phyloP scores from a whole-genome alignment of 53 echinoderm and acorn worm species.

The Paelopatides confundens region DNA sequence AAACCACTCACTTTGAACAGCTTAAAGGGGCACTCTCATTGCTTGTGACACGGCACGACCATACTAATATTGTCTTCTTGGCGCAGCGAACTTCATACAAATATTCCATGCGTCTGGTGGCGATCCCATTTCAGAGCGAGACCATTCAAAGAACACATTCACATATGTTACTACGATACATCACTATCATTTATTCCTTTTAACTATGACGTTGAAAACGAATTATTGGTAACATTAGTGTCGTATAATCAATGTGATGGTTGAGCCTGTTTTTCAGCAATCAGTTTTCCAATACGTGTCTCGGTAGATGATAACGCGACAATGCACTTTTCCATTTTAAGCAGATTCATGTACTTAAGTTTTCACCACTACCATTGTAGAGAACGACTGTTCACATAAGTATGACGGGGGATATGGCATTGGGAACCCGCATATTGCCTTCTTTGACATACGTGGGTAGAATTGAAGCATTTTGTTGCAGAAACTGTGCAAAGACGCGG shows the following conservation, averaged over 20 bases:
- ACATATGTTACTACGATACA: no score
- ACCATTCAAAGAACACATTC: no score
- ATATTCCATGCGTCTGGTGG: no score
- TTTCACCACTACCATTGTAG: neutral
- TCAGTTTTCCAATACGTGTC: neutral
- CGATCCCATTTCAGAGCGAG: no score
- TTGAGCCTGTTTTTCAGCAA: neutral
- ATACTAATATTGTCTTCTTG: no score
- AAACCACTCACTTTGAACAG: no score
- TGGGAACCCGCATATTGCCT: neutral
- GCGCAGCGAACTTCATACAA: no score
- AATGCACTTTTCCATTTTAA: neutral
- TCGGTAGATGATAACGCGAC: neutral
- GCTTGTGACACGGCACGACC: no score
- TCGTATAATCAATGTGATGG: neutral
- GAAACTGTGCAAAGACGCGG: neutral
- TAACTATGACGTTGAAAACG: no score
- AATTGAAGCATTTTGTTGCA: neutral
- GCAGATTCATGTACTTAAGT: neutral
- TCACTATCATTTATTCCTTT: no score
- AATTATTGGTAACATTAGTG: no score
- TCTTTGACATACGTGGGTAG: neutral
- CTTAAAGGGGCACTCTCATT: no score
- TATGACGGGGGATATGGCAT: neutral
- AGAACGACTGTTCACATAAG: neutral